Base-by-base conservation (phyloP, 2,888 invertebrate genomes). In the Tachina fera region DNA sequence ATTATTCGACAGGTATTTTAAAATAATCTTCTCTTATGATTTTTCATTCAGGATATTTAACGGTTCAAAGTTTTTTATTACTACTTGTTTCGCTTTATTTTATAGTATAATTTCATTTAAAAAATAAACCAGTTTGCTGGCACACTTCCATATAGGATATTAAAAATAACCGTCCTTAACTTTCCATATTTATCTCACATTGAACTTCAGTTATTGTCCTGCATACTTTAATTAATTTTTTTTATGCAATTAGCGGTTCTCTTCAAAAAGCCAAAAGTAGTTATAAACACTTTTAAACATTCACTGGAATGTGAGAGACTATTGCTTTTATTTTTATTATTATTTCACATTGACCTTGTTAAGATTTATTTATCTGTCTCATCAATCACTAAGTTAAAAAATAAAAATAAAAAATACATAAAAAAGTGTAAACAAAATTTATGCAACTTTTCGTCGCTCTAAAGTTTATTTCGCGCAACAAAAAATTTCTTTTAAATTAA, bases 341-440 rank as follows among this genome's bases (percentile, higher is more conserved):
- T 63, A 60, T 67, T 80, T 79, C 19, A 47, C 65, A 82, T 82
- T 82, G 78, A 75, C 78, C 82, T 82, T 80, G 84, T 72, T 53
- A 65, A 85, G 49, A 70, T 74, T 78, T 74, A 81, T 80, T 56
- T 68, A 61, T 51, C 56, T 74, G 68, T 6, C 31, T 31, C 31
- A 31, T 31, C 31, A 31, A 72, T 72, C 60, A 61, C 13, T 41
- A n/a, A 49, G 10, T 70, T 53, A 14, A 19, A 10, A 45, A 65
- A 19, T n/a, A 43, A 53, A 58, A 45, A n/a, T 6, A 19, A 43
- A 53, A 58, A 45, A n/a, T 6, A 9, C 13, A 60, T 22, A 19
- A 49, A 45, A 53, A 45, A 74, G 71, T 72, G 39, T 67, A 65
- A 72, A 61, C 31, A 61, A 70, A 49, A 67, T 60, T 60, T 75